Conservation (phyloP, 2,113 vertebrate species). For the Bujurquina vittata region DNA sequence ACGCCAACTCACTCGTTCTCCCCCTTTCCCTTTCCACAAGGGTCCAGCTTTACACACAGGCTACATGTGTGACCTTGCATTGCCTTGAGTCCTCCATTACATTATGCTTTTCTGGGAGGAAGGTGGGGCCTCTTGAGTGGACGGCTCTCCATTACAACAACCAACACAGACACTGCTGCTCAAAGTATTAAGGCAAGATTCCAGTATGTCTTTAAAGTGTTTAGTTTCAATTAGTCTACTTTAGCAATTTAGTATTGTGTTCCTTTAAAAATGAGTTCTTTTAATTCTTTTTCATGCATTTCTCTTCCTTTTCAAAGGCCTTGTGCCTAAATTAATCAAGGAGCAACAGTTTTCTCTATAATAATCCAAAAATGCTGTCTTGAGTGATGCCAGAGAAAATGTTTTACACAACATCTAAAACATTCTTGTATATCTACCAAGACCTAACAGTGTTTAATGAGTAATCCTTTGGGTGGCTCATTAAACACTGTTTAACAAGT, state of each 20-base stretch:
- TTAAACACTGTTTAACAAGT: not conserved
- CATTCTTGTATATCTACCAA: not conserved
- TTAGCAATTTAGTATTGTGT: not conserved
- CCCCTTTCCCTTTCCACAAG: not conserved
- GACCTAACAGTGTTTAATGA: not conserved
- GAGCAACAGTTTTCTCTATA: not conserved
- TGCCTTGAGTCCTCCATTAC: not conserved
- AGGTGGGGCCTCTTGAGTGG: not conserved
- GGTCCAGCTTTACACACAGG: not conserved
- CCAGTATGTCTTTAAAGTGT: not conserved
- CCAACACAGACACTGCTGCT: not conserved
- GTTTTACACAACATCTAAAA: rapidly evolving
- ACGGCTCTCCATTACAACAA: not conserved
- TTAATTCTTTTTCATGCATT: not conserved
- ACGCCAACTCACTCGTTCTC: not conserved
- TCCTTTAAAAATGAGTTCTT: not conserved
- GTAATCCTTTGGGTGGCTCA: not conserved
- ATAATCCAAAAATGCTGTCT: not conserved
- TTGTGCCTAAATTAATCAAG: not conserved
- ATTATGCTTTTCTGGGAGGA: slow-evolving; percentile 20
- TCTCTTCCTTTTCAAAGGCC: not conserved
- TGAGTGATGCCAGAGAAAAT: too few relatives aligned
- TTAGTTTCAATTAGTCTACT: not conserved
- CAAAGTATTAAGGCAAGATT: not conserved
- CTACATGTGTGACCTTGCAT: slow-evolving; percentile 14